phyloP scores from a whole-genome alignment of 2,113 vertebrate species.

The Melanerpes aurifrons region DNA sequence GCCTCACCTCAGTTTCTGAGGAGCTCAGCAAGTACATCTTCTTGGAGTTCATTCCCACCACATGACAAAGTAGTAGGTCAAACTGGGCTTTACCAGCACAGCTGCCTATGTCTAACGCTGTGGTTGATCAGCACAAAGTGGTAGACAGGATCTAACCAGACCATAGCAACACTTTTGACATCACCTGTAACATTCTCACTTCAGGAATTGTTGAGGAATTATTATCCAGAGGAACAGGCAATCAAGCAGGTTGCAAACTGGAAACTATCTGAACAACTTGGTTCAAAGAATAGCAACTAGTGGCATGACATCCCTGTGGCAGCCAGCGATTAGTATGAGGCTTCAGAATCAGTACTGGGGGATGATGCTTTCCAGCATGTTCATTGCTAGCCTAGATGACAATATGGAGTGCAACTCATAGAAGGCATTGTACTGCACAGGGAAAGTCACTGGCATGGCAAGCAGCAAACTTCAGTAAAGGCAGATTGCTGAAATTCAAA shows the following conservation, averaged over 20 bases:
- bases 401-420: neutral
- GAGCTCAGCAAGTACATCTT: neutral
- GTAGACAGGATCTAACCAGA: neutral
- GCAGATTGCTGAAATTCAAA: neutral
- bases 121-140: too few relatives aligned
- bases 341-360: neutral
- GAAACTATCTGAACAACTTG: neutral
- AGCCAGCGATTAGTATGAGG: neutral
- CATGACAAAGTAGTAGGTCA: rapidly evolving
- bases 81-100: neutral
- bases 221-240: neutral
- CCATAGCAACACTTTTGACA: neutral
- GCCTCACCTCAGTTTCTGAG: neutral
- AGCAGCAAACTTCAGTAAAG: neutral
- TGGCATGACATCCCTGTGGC: neutral
- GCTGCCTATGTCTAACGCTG: neutral
- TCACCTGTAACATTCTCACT: neutral
- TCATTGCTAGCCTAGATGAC: neutral
- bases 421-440: rapidly evolving
- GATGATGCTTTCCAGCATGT: neutral
- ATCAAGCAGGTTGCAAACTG: neutral
- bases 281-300: neutral
- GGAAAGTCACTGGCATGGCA: neutral
- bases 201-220: neutral
- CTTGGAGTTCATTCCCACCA: neutral